Conservation (phyloP, 2,888 invertebrate genomes). For the Dasypogon diadema region DNA sequence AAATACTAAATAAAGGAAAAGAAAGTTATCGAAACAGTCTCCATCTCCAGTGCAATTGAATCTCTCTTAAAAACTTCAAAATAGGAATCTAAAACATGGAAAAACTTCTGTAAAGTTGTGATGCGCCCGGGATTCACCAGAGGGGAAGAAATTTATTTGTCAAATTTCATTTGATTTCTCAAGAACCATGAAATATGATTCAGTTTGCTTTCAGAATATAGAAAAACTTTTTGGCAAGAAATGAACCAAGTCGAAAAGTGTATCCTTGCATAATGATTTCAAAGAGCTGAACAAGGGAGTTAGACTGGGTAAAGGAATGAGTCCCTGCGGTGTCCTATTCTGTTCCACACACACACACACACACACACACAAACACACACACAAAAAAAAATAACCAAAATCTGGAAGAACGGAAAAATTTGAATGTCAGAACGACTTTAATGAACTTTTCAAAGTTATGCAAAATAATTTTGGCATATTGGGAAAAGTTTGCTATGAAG, state of each 20-base stretch:
- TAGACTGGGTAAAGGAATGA: background rate
- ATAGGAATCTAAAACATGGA: constrained; percentile 2
- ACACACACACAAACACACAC: no score
- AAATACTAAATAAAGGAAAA: background rate
- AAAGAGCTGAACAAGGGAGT: constrained; percentile 30
- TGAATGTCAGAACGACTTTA: constrained; percentile 48
- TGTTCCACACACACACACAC: background rate
- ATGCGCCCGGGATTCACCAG: background rate
- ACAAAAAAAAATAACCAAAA: no score
- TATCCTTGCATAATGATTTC: constrained; percentile 53
- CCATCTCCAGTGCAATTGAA: constrained; percentile 16
- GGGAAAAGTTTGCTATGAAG: constrained; percentile 21
- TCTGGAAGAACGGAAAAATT: constrained; percentile 35
- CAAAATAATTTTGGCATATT: constrained; percentile 47
- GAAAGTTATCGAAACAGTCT: constrained; percentile 18
- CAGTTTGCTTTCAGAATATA: constrained; percentile 47
- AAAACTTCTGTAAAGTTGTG: background rate
- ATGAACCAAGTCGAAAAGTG: constrained; percentile 45
- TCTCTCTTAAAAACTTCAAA: constrained; percentile 5
- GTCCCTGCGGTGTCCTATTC: background rate
- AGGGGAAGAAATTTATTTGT: constrained; percentile 50
- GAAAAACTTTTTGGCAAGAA: constrained; percentile 51
- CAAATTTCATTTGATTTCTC: constrained; percentile 53
- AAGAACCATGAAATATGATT: constrained; percentile 52
- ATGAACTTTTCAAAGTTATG: constrained; percentile 50